A percentile compares a stretch with the other conserved stretches of the same genome.
phyloP scores from a whole-genome alignment of 2,888 invertebrate species.

The Morinoia aosen region DNA sequence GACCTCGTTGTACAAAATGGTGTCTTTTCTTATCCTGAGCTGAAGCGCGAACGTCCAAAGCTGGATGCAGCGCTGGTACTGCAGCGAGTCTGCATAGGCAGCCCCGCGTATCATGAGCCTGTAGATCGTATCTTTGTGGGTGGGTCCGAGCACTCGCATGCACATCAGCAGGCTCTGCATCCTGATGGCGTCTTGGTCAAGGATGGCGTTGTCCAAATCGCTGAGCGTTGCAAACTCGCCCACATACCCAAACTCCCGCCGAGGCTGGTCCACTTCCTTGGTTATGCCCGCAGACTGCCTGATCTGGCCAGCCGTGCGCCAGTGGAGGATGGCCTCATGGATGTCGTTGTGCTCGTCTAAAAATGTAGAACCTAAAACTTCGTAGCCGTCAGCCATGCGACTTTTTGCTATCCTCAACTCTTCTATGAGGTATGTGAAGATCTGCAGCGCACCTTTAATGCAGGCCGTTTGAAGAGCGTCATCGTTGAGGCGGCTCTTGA shows the following conservation, averaged over 20 bases:
- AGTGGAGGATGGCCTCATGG: conserved; percentile 79
- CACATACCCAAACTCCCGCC: conserved; percentile 79
- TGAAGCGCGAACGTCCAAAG: conserved; percentile 83
- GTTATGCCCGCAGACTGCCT: conserved; percentile 70
- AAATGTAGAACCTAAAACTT: conserved; percentile 89
- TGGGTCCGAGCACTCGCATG: conserved; percentile 86
- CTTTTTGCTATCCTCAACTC: conserved; percentile 76
- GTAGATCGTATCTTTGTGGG: conserved; percentile 77
- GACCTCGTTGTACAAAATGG: conserved; percentile 82
- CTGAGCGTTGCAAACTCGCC: conserved; percentile 82
- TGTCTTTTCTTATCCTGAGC: conserved; percentile 84
- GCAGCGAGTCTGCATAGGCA: conserved; percentile 75
- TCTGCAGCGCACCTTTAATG: conserved; percentile 67
- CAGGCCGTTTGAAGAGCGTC: conserved; percentile 68
- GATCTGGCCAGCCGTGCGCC: conserved; percentile 84
- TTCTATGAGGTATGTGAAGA: conserved; percentile 66
- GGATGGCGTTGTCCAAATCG: conserved; percentile 80
- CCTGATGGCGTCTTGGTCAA: conserved; percentile 87
- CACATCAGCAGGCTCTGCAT: conserved; percentile 90
- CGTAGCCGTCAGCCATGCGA: conserved; percentile 86
- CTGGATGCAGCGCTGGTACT: conserved; percentile 86
- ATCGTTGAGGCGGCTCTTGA: conserved; percentile 78
- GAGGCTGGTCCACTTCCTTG: conserved; percentile 77
- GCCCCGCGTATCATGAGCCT: conserved; percentile 80
- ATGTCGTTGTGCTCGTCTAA: conserved; percentile 80